Evolutionary conservation across 2,113 vertebrate species (phyloP), one percentile per base, ranked within the genome.

Genomic region (Calidris pugnax): DNA sequence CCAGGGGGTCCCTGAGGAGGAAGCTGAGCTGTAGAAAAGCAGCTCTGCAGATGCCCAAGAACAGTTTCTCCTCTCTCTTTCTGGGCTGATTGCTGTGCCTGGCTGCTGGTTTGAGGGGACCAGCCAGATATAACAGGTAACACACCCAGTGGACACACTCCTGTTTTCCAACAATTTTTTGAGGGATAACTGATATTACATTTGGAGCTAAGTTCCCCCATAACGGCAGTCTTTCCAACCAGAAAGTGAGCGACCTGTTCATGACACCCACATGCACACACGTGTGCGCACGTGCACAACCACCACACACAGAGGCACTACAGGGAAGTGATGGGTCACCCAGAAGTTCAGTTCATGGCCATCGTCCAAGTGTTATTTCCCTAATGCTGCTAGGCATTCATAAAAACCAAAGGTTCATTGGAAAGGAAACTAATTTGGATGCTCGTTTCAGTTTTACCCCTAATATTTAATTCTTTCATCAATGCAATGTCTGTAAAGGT

Each of bases 321-420:
- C 64, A 35, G 79, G 94, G 94, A 93, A 96, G 86, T 8, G 22
- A 37, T 71, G 83, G 90, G 83, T 95, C 85, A 90, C 83, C 24
- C 28, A 84, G 63, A 55, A 80, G 92, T 87, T 88, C 90, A 33
- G 71, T 30, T 80, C 59, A 2, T 95, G 96, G 94, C 94, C 55
- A 12, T 67, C 28, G 4, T 57, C 95, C 96, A 97, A 92, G 55
- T 80, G 68, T 84, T 80, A 81, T 50, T 96, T 96, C 94, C 91
- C 73, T 85, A 1, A 13, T 77, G 68, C 83, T 92, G 15, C 64
- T 78, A 89, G 86, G 33, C 93, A 89, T 89, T 92, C 86, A 78
- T 88, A 32, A 86, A 92, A 86, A 50, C 22, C 41, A 35, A 11
- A 55, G 24, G 32, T 37, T 67, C 24, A 0, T 15, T 68, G 79